Base-by-base conservation (phyloP, 2,888 invertebrate genomes). In the Orchestes rusci region DNA sequence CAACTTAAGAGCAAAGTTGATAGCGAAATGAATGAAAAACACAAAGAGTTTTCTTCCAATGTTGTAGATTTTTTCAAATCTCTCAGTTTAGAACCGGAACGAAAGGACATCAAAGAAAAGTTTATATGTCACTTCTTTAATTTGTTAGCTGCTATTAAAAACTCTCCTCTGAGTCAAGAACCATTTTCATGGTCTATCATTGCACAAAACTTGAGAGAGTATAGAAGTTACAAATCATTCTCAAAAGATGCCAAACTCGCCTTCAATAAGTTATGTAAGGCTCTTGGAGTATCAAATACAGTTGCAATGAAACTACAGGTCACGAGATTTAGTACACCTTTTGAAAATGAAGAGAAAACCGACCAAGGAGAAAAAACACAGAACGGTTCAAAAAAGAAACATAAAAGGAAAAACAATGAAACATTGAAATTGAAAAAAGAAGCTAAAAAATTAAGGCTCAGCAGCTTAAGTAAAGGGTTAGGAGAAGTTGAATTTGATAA, bases 121-220 rank as follows among this genome's bases (percentile, higher is more conserved):
- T 81, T 76, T 58, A 64, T 77, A 41, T 65, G 65, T 20, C 65
- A 72, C 34, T 58, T 81, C 15, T 75, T 75, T 54, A 73, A 70
- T 50, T 58, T 80, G 37, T 65, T 82, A 20, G 71, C 70, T 31
- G 64, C 66, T 4, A 71, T 79, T 23, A 73, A 70, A 65, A 23
- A 23, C 10, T 70, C 70, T 45, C 58, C 62, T 0, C 50, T 70
- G 16, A 31, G 39, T 7, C 55, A 56, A 20, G 53, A 63, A 45
- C 45, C 55, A 36, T 66, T 71, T 39, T 56, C 70, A 43, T 75
- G 74, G 74, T 49, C 59, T 17, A 53, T 56, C 32, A 56, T 75
- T 16, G 67, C 62, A 1, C 57, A 65, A 12, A 52, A 53, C 10
- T 57, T 75, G 13, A 57, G 62, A 31, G 59, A 61, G 37, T 71